Evolutionary conservation across 2,113 vertebrate species (phyloP), one percentile per base, ranked within the genome.

Genomic region (Cyphomyrus discorhynchus): DNA sequence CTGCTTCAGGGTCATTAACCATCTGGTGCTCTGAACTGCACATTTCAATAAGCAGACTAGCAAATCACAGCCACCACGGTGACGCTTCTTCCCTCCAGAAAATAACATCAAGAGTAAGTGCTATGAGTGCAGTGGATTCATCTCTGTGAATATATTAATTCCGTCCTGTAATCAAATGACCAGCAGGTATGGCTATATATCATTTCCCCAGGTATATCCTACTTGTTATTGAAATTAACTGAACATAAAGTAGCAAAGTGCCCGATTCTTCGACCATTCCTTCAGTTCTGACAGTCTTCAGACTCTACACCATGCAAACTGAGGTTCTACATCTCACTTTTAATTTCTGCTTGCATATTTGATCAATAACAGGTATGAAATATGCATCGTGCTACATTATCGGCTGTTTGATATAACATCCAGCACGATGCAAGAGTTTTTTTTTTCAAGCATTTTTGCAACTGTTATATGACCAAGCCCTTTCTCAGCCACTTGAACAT

Each of bases 1-100:
- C 35, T 88, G 56, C 35, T 87, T 87, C 49, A 87, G 52, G 56
- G 53, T 66, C 56, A 66, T 62, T 62, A 88, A 56, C 87, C 56
- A 88, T 88, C 87, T 88, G 87, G 21, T 66, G 1, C 21, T 62
- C 27, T 50, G 27, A 52, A 53, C 5, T 39, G 85, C 50, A 84
- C 45, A 24, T 47, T 53, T 53, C 17, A 39, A 46, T n/a, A 31
- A 39, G 50, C 85, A 53, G 50, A 87, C 50, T 53, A 56, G 56
- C 85, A 19, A 19, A 87, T 84, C 82, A 84, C 82, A 84, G 21
- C 45, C 45, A 21, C 82, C 21, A 84, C 1, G 1, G 39, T 42
- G 45, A 47, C 24, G 2, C 15, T 19, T 82, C 17, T 19, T 45
- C 17, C 35, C 77, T 84, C 82, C 24, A 39, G 70, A 77, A 19